A percentile compares a stretch with the other conserved stretches of the same genome.
Evolutionary conservation across 2,113 vertebrate species (phyloP).

Genomic region (Tychaedon coryphoeus): DNA sequence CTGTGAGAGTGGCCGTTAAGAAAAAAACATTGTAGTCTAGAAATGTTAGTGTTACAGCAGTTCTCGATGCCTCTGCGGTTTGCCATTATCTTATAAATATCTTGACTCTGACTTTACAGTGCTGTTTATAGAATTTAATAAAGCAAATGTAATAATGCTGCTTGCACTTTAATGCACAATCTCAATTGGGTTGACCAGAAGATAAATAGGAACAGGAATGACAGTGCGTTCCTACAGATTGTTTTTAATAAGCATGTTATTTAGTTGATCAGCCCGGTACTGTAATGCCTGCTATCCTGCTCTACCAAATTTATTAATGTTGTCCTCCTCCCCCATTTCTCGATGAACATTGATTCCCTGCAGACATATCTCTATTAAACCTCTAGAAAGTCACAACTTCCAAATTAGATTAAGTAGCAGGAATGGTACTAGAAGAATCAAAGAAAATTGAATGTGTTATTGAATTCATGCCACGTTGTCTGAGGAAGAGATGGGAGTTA

Average conservation of each 20-base stretch:
- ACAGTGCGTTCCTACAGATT: slow-evolving; percentile 66
- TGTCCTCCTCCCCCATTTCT: not conserved
- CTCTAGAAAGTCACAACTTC: slow-evolving; percentile 75
- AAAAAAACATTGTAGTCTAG: not conserved
- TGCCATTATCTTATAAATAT: slow-evolving; percentile 69
- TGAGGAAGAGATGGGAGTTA: slow-evolving; percentile 63
- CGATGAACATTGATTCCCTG: slow-evolving; percentile 70
- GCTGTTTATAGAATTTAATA: slow-evolving; percentile 73
- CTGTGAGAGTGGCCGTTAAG: slow-evolving; percentile 21
- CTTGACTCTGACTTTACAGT: slow-evolving; percentile 65
- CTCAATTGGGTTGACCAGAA: slow-evolving; percentile 71
- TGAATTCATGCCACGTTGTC: slow-evolving; percentile 74
- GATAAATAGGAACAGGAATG: slow-evolving; percentile 74
- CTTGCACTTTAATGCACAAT: slow-evolving; percentile 64
- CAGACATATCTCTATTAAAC: slow-evolving; percentile 75
- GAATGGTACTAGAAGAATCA: slow-evolving; percentile 67
- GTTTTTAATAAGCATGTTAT: slow-evolving; percentile 76
- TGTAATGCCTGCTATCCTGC: slow-evolving; percentile 58
- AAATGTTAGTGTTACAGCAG: slow-evolving; percentile 33
- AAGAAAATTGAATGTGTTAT: slow-evolving; percentile 72
- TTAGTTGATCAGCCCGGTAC: slow-evolving; percentile 67
- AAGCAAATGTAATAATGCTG: slow-evolving; percentile 68
- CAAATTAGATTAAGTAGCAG: slow-evolving; percentile 73
- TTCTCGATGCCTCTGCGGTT: not conserved
- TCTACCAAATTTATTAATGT: slow-evolving; percentile 72